These are phyloP conservation scores for Paracentrotus lividus DNA, from an alignment of 53 echinoderm and acorn worm species.

Conservation along the genomic window DNA sequence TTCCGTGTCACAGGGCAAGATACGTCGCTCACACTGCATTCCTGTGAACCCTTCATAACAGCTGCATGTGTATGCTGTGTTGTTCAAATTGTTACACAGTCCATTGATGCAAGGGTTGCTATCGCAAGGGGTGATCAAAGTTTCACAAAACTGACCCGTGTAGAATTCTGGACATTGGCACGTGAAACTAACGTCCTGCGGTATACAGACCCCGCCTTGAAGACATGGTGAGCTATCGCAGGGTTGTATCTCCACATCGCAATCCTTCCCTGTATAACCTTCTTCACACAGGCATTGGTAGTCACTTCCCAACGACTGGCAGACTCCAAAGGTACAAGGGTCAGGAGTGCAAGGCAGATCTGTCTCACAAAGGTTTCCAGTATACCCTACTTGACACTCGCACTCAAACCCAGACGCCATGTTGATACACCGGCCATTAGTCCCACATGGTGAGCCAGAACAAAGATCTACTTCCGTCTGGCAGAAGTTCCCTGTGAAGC, in stretches of 20 bases:
- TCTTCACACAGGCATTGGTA: constrained; percentile 77
- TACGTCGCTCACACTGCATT: constrained; percentile 76
- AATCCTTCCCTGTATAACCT: constrained; percentile 74
- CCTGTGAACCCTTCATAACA: constrained; percentile 87
- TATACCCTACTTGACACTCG: constrained; percentile 74
- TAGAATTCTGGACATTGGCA: constrained; percentile 74
- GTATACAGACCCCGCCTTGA: constrained; percentile 77
- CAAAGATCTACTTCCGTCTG: constrained; percentile 81
- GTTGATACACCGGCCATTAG: constrained; percentile 80
- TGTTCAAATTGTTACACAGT: constrained; percentile 77
- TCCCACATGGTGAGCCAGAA: constrained; percentile 77
- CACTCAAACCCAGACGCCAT: constrained; percentile 61
- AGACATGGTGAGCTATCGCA: constrained; percentile 84
- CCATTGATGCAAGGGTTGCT: constrained; percentile 86
- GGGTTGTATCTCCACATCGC: constrained; percentile 74
- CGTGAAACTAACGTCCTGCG: constrained; percentile 55
- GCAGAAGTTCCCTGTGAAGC: constrained; percentile 80
- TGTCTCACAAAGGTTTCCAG: constrained; percentile 73
- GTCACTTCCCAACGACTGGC: constrained; percentile 74
- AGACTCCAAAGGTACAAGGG: constrained; percentile 78
- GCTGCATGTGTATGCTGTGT: constrained; percentile 72
- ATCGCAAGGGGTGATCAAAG: constrained; percentile 90
- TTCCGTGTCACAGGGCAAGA: constrained; percentile 86
- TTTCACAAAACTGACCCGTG: constrained; percentile 76
- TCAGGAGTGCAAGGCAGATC: constrained; percentile 82